These are phyloP conservation scores for Incurvaria masculella DNA, from an alignment of 2,888 invertebrate genomes.

Conservation along the genomic window DNA sequence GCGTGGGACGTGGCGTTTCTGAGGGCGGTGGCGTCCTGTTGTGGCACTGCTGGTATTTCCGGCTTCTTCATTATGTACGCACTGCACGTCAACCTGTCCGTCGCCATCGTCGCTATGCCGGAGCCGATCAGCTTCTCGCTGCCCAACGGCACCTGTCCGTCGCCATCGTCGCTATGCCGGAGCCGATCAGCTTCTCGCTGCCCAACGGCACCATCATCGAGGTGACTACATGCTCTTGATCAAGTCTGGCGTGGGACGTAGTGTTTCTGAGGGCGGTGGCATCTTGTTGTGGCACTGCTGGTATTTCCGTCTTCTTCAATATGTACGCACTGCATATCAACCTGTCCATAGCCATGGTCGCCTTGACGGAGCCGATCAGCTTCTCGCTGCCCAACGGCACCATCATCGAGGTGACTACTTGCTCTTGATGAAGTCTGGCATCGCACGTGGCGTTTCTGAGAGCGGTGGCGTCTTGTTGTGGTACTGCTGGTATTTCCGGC, in stretches of 20 bases:
- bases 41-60: slow-evolving; percentile 77
- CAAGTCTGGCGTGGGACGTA: too few species aligned
- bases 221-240: too few species aligned
- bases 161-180: slow-evolving; percentile 92
- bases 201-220: slow-evolving; percentile 61
- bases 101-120: slow-evolving; percentile 83
- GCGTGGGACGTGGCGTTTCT: slow-evolving; percentile 62
- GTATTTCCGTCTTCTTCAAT: slow-evolving; percentile 69
- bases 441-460: slow-evolving; percentile 72
- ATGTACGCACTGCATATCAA: slow-evolving; percentile 71
- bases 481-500: slow-evolving; percentile 77
- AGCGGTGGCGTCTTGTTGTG: slow-evolving; percentile 69
- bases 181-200: slow-evolving; percentile 58
- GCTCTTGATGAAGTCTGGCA: too few species aligned
- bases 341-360: slow-evolving; percentile 79
- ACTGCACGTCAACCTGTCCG: slow-evolving; percentile 72
- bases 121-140: slow-evolving; percentile 49
- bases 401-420: too few species aligned
- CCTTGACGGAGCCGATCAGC: slow-evolving; percentile 68
- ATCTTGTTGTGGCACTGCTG: too few species aligned
- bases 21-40: slow-evolving; percentile 70
- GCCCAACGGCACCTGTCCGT: too few species aligned
- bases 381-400: slow-evolving; percentile 48
- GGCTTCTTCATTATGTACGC: slow-evolving; percentile 69
- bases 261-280: too few species aligned